Evolutionary conservation across 2,888 invertebrate genomes (phyloP), one percentile per base, ranked within the genome.

Genomic region (Coecobrya sp.): DNA sequence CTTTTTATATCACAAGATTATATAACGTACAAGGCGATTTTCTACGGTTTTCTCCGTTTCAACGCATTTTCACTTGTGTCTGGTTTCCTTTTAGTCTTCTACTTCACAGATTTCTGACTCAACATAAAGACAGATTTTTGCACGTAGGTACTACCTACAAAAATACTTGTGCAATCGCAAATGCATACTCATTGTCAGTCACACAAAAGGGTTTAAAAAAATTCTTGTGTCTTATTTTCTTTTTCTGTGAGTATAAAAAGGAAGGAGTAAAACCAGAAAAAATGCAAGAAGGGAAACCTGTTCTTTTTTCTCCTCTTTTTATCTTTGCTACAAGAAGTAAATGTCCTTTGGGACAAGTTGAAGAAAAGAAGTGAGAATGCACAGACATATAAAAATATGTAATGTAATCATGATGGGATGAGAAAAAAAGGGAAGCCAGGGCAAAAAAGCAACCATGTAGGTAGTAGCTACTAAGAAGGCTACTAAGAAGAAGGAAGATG

Each of bases 311-410:
- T 4, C 19, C 19, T 73, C 73, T 45, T 13, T 36, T n/a, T 45
- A 22, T 49, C n/a, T 82, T 16, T 16, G 19, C 59, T 36, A 13
- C 42, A 81, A 30, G 36, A 59, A 62, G 55, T 42, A 59, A 82
- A 59, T 59, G 82, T 82, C 82, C 82, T 82, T 82, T 82, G 82
- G 82, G 82, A 82, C 59, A 82, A 62, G 59, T 82, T 36, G 42
- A 62, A 82, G 82, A 59, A 81, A 10, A 42, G 22, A 49, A 76
- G 30, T 30, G 22, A 55, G 19, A 30, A 55, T 16, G 19, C 55
- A 62, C 25, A 59, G 79, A 19, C 8, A 73, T 19, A 62, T 70
- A 30, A 59, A 62, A 62, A 19, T 62, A 42, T 70, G 70, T 70
- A 70, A 16, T 68, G n/a, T 70, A n/a, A 42, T 70, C 36, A 70